phyloP scores from a whole-genome alignment of 2,888 invertebrate species.

The Smittia sp. region DNA sequence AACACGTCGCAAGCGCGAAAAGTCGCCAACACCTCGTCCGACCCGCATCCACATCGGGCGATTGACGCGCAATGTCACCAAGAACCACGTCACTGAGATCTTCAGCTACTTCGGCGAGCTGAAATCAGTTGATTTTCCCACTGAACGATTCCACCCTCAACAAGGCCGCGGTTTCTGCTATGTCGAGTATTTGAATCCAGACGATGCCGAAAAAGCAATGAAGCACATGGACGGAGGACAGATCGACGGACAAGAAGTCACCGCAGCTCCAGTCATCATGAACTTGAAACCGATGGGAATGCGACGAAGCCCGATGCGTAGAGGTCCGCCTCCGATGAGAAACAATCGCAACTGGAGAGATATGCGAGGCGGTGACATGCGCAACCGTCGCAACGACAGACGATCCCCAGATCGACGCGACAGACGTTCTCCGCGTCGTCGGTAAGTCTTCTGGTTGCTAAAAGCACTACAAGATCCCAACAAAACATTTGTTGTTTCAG shows the following conservation, averaged over 20 bases:
- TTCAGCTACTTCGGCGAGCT: constrained; percentile 85
- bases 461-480: background rate
- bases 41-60: constrained; percentile 92
- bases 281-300: constrained; percentile 19
- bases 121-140: constrained; percentile 84
- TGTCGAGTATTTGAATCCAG: constrained; percentile 88
- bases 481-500: background rate
- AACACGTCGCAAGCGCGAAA: constrained; percentile 65
- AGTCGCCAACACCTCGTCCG: constrained; percentile 82
- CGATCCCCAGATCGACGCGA: background rate
- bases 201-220: constrained; percentile 97
- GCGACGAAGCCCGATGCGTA: constrained; percentile 32
- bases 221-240: constrained; percentile 99
- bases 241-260: constrained; percentile 94
- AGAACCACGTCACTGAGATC: constrained; percentile 86
- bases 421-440: constrained; percentile 28
- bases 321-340: background rate
- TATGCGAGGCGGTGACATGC: background rate
- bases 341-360: background rate
- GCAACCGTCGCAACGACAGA: constrained; percentile 14
- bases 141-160: constrained; percentile 82
- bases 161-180: constrained; percentile 92
- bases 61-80: constrained; percentile 86
- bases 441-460: background rate
- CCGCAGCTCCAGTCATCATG: constrained; percentile 53